Evolutionary conservation across 2,888 invertebrate species (phyloP).

Genomic region (Anaspis maculata): DNA sequence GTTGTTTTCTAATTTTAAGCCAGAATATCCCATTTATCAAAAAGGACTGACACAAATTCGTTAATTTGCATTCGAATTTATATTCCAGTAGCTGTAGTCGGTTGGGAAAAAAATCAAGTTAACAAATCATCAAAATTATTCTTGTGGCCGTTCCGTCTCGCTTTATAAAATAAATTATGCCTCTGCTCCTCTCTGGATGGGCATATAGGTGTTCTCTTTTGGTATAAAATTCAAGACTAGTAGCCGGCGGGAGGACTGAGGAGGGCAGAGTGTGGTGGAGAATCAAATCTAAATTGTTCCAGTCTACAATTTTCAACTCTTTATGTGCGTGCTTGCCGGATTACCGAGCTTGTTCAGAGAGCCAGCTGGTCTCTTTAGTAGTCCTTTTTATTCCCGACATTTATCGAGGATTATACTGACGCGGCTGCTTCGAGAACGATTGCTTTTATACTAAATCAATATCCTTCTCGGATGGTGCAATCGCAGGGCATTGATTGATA

Average conservation of each 20-base stretch:
- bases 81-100: conserved; percentile 31
- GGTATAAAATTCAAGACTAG: conserved; percentile 31
- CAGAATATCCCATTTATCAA: conserved; percentile 33
- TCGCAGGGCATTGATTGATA: no score
- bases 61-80: conserved; percentile 36
- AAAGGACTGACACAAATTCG: conserved; percentile 29
- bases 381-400: conserved; percentile 22
- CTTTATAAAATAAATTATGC: conserved; percentile 26
- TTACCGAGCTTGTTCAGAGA: conserved; percentile 20
- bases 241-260: no score
- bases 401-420: conserved; percentile 26
- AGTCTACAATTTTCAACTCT: conserved; percentile 32
- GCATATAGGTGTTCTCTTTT: conserved; percentile 15
- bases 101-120: conserved; percentile 30
- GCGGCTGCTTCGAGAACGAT: conserved; percentile 9
- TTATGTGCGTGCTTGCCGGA: conserved; percentile 27
- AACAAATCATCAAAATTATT: conserved; percentile 35
- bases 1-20: conserved; percentile 30
- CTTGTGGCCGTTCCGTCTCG: conserved; percentile 21
- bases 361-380: conserved; percentile 23
- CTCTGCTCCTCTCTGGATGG: conserved; percentile 15
- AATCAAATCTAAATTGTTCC: conserved; percentile 29
- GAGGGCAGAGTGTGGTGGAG: no score
- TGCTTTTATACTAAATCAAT: conserved; percentile 10
- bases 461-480: no score